Evolutionary conservation across 2,113 vertebrate species (phyloP).

Genomic region (Saiga tatarica): DNA sequence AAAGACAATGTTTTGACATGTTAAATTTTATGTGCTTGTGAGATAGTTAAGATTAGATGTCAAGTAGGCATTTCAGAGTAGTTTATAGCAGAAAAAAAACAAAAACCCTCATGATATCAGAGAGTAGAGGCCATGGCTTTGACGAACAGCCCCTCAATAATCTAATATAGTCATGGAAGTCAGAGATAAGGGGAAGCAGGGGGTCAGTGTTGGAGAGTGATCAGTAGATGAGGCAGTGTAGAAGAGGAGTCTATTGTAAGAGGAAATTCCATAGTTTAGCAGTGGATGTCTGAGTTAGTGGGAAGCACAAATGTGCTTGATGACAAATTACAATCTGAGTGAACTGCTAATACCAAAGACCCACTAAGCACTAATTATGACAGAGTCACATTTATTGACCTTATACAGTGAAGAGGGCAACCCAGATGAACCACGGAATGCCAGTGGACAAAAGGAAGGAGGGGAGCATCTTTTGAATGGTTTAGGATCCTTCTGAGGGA

Average conservation of each 20-base stretch:
- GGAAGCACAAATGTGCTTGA: not conserved
- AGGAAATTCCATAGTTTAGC: not conserved
- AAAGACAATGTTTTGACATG: not conserved
- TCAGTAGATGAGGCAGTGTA: not conserved
- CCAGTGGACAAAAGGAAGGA: not conserved
- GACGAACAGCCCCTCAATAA: not conserved
- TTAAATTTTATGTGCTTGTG: not conserved
- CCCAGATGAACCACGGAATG: too few relatives aligned
- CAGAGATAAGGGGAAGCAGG: not conserved
- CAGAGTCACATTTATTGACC: not conserved
- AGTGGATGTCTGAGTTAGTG: not conserved
- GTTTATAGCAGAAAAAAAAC: not conserved
- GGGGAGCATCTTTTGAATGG: not conserved
- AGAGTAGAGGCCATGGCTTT: not conserved
- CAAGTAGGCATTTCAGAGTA: not conserved
- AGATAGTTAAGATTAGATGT: not conserved
- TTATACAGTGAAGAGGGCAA: not conserved
- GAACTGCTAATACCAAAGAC: not conserved
- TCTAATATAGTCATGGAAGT: rapidly evolving
- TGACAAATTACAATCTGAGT: not conserved
- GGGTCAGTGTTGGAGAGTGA: not conserved
- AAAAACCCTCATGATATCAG: not conserved
- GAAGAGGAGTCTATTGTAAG: not conserved
- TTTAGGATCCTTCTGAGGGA: not conserved
- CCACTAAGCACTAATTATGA: not conserved